Evolutionary conservation across 2,113 vertebrate species (phyloP).

Genomic region (Neopipo cinnamomea): DNA sequence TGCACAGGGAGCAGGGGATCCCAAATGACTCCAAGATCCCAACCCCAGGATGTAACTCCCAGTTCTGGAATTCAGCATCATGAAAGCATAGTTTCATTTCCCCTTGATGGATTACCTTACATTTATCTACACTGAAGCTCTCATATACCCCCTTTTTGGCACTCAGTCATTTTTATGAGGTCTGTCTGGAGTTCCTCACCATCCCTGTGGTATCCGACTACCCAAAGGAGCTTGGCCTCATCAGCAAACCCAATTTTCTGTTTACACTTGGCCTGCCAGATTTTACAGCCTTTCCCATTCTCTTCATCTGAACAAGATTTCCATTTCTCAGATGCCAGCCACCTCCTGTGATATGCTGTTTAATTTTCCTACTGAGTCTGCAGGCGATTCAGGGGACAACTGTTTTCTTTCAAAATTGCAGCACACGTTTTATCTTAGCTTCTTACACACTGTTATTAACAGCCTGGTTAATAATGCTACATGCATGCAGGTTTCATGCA

Average conservation of each 20-base stretch:
- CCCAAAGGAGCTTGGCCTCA: background rate
- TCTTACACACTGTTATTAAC: background rate
- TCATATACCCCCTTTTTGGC: background rate
- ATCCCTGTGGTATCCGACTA: background rate
- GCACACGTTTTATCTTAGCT: background rate
- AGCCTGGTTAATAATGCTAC: too few species aligned
- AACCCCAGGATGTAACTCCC: background rate
- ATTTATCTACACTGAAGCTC: background rate
- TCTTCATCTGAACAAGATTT: background rate
- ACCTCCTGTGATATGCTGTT: background rate
- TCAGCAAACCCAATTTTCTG: background rate
- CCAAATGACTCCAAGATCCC: background rate
- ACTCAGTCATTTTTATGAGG: constrained; percentile 18
- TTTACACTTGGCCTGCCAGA: background rate
- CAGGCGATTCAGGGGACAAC: background rate
- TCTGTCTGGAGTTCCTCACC: constrained; percentile 1
- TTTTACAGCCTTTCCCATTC: background rate
- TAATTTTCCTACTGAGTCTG: background rate
- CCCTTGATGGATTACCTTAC: background rate
- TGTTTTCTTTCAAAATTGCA: background rate
- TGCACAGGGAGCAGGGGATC: rapidly evolving
- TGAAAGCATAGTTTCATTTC: background rate
- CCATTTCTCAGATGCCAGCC: background rate
- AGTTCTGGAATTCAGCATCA: background rate
- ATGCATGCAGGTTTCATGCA: background rate